Conservation (phyloP, 1,140 invertebrate species). For the Nilaparvata lugens region DNA sequence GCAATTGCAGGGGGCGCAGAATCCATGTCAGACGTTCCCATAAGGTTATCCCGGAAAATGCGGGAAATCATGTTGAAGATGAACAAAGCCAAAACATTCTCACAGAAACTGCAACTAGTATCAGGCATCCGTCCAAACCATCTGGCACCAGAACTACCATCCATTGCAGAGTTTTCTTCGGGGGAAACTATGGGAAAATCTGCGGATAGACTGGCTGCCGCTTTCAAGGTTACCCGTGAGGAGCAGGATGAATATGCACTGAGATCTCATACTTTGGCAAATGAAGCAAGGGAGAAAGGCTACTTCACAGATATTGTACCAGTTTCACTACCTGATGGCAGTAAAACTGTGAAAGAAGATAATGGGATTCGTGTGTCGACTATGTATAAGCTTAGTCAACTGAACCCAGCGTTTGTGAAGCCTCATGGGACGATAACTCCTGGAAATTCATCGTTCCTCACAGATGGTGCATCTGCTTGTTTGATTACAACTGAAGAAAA, state of each 20-base stretch:
- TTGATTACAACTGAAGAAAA: constrained; percentile 86
- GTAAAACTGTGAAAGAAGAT: constrained; percentile 71
- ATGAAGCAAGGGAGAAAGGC: constrained; percentile 77
- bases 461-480: constrained; percentile 95
- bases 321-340: constrained; percentile 56
- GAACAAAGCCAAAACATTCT: constrained; percentile 84
- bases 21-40: constrained; percentile 97
- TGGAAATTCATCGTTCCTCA: constrained; percentile 92
- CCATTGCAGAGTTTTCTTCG: constrained; percentile 94
- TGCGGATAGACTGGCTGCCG: constrained; percentile 86
- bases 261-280: constrained; percentile 80
- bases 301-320: constrained; percentile 81
- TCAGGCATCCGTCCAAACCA: constrained; percentile 56
- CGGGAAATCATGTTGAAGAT: constrained; percentile 73
- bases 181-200: constrained; percentile 97
- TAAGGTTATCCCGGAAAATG: constrained; percentile 89
- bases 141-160: constrained; percentile 80
- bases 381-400: constrained; percentile 75
- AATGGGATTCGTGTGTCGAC: constrained; percentile 92
- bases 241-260: constrained; percentile 95
- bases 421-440: constrained; percentile 96
- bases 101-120: constrained; percentile 64
- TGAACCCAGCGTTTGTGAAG: constrained; percentile 95
- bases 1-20: constrained; percentile 93
- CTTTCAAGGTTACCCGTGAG: constrained; percentile 72